These are phyloP conservation scores for Eupithecia dodoneata DNA, from an alignment of 2,888 invertebrate species.

Conservation along the genomic window DNA sequence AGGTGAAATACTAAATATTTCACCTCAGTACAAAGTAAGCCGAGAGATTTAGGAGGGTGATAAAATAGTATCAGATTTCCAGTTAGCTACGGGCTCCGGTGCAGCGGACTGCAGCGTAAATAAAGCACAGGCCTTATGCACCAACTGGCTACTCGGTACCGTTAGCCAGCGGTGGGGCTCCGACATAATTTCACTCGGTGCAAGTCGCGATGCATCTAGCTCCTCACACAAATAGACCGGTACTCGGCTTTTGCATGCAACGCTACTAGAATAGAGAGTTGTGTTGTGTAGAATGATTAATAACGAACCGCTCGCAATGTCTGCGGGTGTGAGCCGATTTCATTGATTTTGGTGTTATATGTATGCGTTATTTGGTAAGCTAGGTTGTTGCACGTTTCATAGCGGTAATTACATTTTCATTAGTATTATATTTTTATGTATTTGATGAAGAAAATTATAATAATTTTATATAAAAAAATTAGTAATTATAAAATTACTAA, in stretches of 20 bases:
- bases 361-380: neutral
- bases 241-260: conserved; percentile 28
- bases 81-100: conserved; percentile 50
- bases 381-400: neutral
- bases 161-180: conserved; percentile 63
- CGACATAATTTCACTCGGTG: conserved; percentile 65
- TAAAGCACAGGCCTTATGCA: conserved; percentile 65
- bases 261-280: conserved; percentile 33
- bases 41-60: conserved; percentile 23
- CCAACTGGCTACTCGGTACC: conserved; percentile 65
- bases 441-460: too few species aligned
- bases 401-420: neutral
- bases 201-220: conserved; percentile 57
- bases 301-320: conserved; percentile 25
- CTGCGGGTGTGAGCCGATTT: neutral
- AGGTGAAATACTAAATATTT: neutral
- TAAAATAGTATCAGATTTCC: conserved; percentile 56
- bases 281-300: conserved; percentile 9
- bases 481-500: too few species aligned
- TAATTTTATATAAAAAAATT: too few species aligned
- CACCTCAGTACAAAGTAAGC: conserved; percentile 19
- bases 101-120: conserved; percentile 54
- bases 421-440: too few species aligned
- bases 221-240: conserved; percentile 37
- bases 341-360: neutral